These are phyloP conservation scores for Scatophagus argus DNA, from an alignment of 2,113 vertebrate species.

Conservation along the genomic window DNA sequence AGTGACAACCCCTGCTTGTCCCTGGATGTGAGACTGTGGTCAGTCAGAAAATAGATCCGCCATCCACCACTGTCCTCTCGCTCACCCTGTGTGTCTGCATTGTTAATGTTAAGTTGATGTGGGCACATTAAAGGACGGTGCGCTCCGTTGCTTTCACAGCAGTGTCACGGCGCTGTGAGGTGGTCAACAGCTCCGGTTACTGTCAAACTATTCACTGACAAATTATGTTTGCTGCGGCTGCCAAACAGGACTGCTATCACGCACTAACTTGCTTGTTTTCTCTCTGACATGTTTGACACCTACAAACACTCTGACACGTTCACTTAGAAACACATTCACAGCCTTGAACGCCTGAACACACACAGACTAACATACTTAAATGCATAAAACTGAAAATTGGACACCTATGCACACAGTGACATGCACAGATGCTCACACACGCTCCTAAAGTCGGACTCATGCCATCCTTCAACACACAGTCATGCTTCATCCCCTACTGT, in stretches of 20 bases:
- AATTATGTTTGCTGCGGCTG: constrained; percentile 11
- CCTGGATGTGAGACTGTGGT: constrained; percentile 42
- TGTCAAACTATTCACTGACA: neutral
- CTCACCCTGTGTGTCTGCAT: constrained; percentile 55
- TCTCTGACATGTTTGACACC: neutral
- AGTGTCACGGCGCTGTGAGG: neutral
- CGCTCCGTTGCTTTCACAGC: constrained; percentile 23
- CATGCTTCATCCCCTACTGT: constrained; percentile 58
- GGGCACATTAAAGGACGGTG: constrained; percentile 22
- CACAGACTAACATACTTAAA: neutral
- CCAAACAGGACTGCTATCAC: constrained; percentile 17
- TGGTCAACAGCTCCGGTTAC: neutral
- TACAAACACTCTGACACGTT: neutral
- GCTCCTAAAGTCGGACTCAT: constrained; percentile 12
- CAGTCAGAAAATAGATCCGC: constrained; percentile 38
- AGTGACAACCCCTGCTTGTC: constrained; percentile 54
- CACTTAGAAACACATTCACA: neutral
- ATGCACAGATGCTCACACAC: constrained; percentile 11
- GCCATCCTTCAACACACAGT: constrained; percentile 54
- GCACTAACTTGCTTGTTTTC: neutral
- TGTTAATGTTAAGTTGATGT: constrained; percentile 49
- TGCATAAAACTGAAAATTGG: constrained; percentile 17
- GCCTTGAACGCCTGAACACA: neutral
- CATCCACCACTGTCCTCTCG: constrained; percentile 48
- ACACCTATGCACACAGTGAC: neutral